These are phyloP conservation scores for Reticulitermes lucifugus DNA, from an alignment of 2,888 invertebrate genomes.

Conservation along the genomic window DNA sequence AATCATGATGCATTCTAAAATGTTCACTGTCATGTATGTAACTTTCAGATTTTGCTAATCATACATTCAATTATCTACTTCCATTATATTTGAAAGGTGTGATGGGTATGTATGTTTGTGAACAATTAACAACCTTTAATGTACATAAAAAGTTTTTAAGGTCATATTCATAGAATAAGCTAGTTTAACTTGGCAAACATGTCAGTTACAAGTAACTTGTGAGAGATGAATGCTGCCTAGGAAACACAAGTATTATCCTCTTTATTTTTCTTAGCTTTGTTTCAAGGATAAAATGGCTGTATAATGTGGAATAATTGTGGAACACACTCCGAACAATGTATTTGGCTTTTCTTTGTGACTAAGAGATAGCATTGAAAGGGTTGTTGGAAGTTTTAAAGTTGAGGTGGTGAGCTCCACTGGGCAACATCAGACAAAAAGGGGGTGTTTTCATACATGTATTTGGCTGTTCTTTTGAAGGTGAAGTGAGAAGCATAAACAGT, in stretches of 20 bases:
- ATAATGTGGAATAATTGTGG: no score
- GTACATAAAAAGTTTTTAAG: neutral
- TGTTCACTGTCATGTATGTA: conserved; percentile 36
- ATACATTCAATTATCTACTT: conserved; percentile 17
- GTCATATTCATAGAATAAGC: conserved; percentile 16
- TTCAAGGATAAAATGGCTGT: neutral
- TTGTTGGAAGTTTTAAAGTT: no score
- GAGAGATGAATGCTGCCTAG: neutral
- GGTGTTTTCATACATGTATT: no score
- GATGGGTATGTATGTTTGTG: conserved; percentile 2
- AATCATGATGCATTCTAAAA: conserved; percentile 33
- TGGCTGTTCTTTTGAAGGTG: no score
- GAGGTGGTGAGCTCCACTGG: no score
- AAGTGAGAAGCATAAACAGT: no score
- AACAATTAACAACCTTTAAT: neutral
- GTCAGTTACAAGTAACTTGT: neutral
- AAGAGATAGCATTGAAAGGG: no score
- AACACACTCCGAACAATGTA: no score
- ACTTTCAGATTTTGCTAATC: conserved; percentile 23
- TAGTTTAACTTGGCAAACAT: neutral
- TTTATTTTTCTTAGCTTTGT: neutral
- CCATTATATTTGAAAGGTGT: neutral
- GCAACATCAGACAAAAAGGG: no score
- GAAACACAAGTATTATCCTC: neutral
- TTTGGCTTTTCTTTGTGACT: no score